A percentile compares a stretch with the other conserved stretches of the same genome.
Evolutionary conservation across 2,797 vertebrate genomes (phyloP).

Genomic region (Trachops cirrhosus): DNA sequence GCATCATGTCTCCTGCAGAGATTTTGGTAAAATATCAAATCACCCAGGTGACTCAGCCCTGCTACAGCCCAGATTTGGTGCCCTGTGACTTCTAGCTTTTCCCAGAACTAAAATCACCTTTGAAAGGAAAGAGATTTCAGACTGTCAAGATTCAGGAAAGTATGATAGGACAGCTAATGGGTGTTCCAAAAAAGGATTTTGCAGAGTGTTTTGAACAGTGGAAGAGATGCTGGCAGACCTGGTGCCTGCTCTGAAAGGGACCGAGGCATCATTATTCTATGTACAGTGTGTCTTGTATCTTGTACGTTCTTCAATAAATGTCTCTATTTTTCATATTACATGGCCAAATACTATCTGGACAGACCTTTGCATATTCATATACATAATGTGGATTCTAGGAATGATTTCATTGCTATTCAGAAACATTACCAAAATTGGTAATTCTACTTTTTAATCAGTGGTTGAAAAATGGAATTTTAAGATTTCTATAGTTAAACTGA

Average conservation of each 20-base stretch:
- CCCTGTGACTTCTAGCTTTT: not conserved
- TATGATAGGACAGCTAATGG: not conserved
- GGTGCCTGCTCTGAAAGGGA: not conserved
- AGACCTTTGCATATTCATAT: not conserved
- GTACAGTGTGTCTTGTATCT: not conserved
- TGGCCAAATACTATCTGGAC: not conserved
- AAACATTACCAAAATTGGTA: not conserved
- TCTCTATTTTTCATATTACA: not conserved
- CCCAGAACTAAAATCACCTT: not conserved
- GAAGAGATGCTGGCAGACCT: not conserved
- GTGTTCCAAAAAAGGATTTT: not conserved
- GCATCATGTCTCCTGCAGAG: no score
- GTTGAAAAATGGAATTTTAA: not conserved
- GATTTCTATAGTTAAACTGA: not conserved
- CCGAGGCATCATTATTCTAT: not conserved
- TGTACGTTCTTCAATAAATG: not conserved
- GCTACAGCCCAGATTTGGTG: not conserved
- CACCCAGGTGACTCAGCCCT: no score
- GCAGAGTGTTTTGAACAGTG: not conserved
- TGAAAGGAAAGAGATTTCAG: not conserved
- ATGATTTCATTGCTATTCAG: not conserved
- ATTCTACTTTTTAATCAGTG: not conserved
- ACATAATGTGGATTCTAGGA: not conserved
- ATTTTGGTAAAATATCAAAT: no score
- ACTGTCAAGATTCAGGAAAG: not conserved